These are phyloP conservation scores for Peromyscus aztecus DNA, from an alignment of 2,797 vertebrate species.

Conservation along the genomic window DNA sequence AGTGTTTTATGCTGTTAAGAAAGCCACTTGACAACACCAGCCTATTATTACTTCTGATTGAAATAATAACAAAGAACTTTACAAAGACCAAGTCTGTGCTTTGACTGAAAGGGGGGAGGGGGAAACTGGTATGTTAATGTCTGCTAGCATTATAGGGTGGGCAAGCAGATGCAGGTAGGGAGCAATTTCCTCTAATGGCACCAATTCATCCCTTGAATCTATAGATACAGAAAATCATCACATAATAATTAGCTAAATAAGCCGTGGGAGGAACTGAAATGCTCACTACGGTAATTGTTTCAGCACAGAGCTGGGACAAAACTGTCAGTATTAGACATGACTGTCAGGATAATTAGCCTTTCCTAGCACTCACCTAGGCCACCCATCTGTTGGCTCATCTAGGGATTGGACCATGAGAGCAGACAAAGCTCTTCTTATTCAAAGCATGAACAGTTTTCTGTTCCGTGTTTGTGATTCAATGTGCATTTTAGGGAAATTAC, in stretches of 20 bases:
- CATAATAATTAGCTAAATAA: not conserved
- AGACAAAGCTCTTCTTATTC: not conserved
- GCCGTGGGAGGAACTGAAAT: not conserved
- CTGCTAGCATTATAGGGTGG: not conserved
- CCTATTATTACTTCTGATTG: not conserved
- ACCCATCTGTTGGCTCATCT: not conserved
- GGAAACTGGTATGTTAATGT: not conserved
- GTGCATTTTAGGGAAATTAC: constrained; percentile 8
- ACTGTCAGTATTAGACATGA: not conserved
- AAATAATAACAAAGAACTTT: not conserved
- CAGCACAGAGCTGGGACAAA: not conserved
- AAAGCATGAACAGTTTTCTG: not conserved
- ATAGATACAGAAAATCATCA: not conserved
- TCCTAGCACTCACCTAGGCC: not conserved
- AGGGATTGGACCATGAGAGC: not conserved
- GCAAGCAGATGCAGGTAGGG: not conserved
- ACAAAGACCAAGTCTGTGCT: not conserved
- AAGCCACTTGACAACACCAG: not conserved
- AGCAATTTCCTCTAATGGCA: not conserved
- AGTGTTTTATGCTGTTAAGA: constrained; percentile 41
- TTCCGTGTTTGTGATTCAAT: not conserved
- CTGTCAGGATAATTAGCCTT: too few relatives aligned
- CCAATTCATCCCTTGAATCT: not conserved
- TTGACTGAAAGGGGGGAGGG: not conserved
- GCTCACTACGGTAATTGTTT: not conserved